phyloP scores from a whole-genome alignment of 2,113 vertebrate genomes.

The Camelus bactrianus region DNA sequence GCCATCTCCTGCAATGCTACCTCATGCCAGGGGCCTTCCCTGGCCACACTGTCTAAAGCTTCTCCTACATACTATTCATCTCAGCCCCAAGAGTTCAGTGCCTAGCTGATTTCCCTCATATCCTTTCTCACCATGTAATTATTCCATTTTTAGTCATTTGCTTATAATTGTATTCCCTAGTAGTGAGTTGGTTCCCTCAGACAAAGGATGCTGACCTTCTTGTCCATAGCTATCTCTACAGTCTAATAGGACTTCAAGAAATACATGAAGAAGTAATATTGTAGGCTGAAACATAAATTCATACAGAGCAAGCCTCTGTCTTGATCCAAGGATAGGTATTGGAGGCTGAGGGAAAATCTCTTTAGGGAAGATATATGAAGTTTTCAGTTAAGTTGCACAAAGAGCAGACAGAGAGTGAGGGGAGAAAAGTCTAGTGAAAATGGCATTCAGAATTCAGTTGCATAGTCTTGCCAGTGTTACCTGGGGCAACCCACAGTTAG shows the following conservation, averaged over 20 bases:
- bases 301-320: background rate
- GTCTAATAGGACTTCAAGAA: background rate
- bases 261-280: background rate
- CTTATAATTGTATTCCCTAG: background rate
- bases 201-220: background rate
- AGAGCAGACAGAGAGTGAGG: accelerated
- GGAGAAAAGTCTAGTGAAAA: background rate
- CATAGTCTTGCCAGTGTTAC: background rate
- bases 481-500: background rate
- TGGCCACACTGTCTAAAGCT: background rate
- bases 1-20: background rate
- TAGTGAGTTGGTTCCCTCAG: background rate
- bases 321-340: background rate
- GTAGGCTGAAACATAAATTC: background rate
- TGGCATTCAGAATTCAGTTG: background rate
- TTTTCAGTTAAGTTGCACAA: background rate
- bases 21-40: background rate
- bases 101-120: background rate
- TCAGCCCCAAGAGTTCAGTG: background rate
- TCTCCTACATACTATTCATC: background rate
- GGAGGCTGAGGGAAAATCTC: background rate
- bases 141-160: background rate
- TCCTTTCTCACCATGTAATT: background rate
- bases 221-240: background rate
- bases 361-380: background rate